Base-by-base conservation (phyloP, 2,888 invertebrate genomes). In the Trichopria drosophilae region DNA sequence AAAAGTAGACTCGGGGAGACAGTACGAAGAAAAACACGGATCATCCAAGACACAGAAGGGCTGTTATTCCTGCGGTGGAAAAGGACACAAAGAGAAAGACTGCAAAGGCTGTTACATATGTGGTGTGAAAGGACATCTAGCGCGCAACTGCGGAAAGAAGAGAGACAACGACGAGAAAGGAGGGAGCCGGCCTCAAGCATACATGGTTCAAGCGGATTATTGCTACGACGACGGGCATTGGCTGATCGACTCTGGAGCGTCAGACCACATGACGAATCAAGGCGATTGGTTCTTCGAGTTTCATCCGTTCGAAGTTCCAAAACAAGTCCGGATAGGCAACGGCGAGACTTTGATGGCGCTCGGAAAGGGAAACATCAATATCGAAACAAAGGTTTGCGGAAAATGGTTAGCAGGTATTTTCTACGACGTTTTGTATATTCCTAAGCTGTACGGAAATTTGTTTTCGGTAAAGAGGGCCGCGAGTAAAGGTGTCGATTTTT, bases 261-360 rank as follows among this genome's bases (percentile, higher is more conserved):
- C 44, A 2, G 44, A 61, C 42, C 59, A 57, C 39, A 42, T 58
- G 44, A 56, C 58, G 2, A 37, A 48, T 37, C 32, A 26, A 34
- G 18, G 32, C 1, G 50, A 57, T 20, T 46, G 28, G 24, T 58
- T 51, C 29, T 31, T 28, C 10, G 29, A 42, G 7, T 55, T 43
- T 42, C 43, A 48, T 10, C 7, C 26, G 6, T 57, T 58, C 19
- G 7, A 24, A 13, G 13, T 36, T 24, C 50, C 47, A 5, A 7
- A 48, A 5, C 19, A 37, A 20, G 19, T 58, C 10, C 9, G n/a
- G 4, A 12, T 23, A 3, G 35, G 44, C 2, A 35, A 44, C 20
- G 44, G 35, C 1, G 26, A 23, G 24, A 12, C 5, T 10, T 2
- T 44, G 13, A 9, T 6, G 9, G 44, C 44, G 22, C 9, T 22